Evolutionary conservation across 2,113 vertebrate genomes (phyloP).

Genomic region (Athene cunicularia): DNA sequence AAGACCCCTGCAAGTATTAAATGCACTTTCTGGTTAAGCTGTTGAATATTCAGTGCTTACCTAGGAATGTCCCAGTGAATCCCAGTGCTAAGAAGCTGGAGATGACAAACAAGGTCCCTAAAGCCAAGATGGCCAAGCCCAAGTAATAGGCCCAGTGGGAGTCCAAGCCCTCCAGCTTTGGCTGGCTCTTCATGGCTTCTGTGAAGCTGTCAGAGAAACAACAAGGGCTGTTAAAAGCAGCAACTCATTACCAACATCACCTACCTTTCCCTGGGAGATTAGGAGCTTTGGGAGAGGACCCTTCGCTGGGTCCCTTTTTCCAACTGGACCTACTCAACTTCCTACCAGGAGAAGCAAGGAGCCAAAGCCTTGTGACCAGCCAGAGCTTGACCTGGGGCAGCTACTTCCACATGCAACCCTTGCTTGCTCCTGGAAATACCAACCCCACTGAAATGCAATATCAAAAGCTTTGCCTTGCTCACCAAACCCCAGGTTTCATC

Average conservation of each 20-base stretch:
- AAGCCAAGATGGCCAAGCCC: slow-evolving; percentile 73
- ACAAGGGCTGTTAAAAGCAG: background rate
- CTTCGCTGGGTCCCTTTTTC: background rate
- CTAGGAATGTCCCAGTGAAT: slow-evolving; percentile 92
- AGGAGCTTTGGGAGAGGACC: background rate
- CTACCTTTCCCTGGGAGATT: background rate
- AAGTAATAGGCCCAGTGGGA: slow-evolving; percentile 63
- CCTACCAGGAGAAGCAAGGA: background rate
- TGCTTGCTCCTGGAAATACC: background rate
- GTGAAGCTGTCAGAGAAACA: slow-evolving; percentile 80
- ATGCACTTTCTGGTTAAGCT: background rate
- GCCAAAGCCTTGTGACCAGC: background rate
- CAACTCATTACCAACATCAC: background rate
- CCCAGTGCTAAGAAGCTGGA: slow-evolving; percentile 92
- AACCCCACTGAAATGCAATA: background rate
- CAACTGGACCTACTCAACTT: background rate
- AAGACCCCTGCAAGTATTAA: background rate
- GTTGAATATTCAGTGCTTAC: slow-evolving; percentile 75
- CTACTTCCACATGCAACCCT: background rate
- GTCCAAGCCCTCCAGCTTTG: slow-evolving; percentile 81
- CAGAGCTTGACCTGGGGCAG: background rate
- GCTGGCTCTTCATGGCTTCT: slow-evolving; percentile 86
- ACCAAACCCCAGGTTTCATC: background rate
- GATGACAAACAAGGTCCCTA: slow-evolving; percentile 84
- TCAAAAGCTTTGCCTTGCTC: background rate